Evolutionary conservation across 2,113 vertebrate species (phyloP).

Genomic region (Nycticebus coucang): DNA sequence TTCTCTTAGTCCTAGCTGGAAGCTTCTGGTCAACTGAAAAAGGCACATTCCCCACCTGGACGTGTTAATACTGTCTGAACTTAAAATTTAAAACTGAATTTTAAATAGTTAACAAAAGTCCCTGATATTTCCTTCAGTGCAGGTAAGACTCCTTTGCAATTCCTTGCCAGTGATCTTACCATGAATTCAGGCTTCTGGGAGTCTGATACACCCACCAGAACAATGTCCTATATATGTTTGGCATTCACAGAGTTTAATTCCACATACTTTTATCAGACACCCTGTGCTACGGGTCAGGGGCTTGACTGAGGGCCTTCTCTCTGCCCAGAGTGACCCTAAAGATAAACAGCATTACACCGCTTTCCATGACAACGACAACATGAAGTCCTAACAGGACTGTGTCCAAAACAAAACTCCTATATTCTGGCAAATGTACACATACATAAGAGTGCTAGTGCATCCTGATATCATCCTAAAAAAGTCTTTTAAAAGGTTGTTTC

Average conservation of each 20-base stretch:
- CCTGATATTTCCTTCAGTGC: conserved; percentile 55
- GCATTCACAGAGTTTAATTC: not conserved
- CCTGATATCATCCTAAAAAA: not conserved
- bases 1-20: not conserved
- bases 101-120: conserved; percentile 41
- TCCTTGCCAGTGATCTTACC: not conserved
- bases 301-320: not conserved
- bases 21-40: not conserved
- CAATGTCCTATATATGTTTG: not conserved
- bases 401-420: not conserved
- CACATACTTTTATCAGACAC: not conserved
- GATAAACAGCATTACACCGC: not conserved
- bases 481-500: not conserved
- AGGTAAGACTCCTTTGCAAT: conserved; percentile 16
- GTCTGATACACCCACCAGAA: not conserved
- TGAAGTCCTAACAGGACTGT: not conserved
- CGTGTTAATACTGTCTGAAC: not conserved
- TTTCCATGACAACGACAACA: not conserved
- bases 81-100: not conserved
- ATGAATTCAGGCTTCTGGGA: not conserved
- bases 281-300: not conserved
- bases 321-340: not conserved
- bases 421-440: not conserved
- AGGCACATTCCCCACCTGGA: conserved; percentile 28
- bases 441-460: not conserved